Percentiles rank a stretch among this genome's conserved stretches.
Evolutionary conservation across 2,888 invertebrate species (phyloP).

Genomic region (Alloscopus bannaensis): DNA sequence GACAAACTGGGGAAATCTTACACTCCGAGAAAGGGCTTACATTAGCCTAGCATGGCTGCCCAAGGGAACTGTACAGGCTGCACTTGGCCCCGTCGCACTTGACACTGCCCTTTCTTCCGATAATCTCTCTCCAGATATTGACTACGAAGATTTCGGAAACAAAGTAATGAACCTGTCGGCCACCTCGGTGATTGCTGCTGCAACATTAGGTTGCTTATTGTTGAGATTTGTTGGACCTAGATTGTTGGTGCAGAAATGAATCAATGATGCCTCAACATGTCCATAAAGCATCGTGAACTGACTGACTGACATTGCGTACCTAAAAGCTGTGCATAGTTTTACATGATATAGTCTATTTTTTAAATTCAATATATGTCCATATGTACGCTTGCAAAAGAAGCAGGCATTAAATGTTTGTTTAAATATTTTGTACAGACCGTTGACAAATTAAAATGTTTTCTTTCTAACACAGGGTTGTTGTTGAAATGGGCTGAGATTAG

Average conservation of each 20-base stretch:
- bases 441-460: no score
- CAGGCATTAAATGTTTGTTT: no score
- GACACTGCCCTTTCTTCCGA: slow-evolving; percentile 49
- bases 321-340: no score
- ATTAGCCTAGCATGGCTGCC: slow-evolving; percentile 68
- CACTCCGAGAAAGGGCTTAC: slow-evolving; percentile 62
- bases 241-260: slow-evolving; percentile 27
- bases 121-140: slow-evolving; percentile 14
- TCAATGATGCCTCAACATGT: no score
- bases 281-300: no score
- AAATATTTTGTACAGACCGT: no score
- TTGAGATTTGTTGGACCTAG: slow-evolving; percentile 55
- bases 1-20: slow-evolving; percentile 44
- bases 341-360: no score
- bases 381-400: no score
- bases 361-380: no score
- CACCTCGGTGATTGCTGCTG: slow-evolving; percentile 54
- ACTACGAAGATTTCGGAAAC: slow-evolving; percentile 42
- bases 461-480: no score
- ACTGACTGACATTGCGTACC: no score
- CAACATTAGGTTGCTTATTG: slow-evolving; percentile 56
- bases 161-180: slow-evolving; percentile 66
- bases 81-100: slow-evolving; percentile 66
- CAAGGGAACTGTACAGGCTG: slow-evolving; percentile 72
- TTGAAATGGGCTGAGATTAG: no score